Conservation (phyloP, 2,888 invertebrate genomes). For the Caradrina kadenii region DNA sequence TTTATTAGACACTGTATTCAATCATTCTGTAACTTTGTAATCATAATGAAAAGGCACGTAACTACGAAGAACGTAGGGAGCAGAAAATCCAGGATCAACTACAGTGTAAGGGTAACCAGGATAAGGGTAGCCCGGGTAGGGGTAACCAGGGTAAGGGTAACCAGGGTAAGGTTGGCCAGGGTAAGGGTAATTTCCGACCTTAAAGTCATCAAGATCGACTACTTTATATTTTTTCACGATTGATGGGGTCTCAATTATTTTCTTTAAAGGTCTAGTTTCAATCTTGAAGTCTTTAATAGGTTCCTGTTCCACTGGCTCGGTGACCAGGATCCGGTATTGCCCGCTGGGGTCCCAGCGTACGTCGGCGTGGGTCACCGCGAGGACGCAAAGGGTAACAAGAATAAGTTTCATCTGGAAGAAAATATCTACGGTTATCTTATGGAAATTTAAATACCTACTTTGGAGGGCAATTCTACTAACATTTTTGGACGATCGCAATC, state of each 20-base stretch:
- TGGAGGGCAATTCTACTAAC: no score
- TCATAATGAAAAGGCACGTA: conserved; percentile 10
- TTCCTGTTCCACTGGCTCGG: not conserved
- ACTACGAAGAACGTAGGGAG: not conserved
- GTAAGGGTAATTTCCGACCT: not conserved
- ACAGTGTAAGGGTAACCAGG: not conserved
- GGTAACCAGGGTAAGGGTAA: not conserved
- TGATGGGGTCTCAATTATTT: not conserved
- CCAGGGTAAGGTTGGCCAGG: not conserved
- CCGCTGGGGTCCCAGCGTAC: conserved; percentile 62
- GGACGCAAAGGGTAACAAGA: conserved; percentile 46
- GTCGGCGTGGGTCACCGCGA: conserved; percentile 56
- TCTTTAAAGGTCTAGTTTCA: not conserved
- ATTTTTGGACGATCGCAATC: no score
- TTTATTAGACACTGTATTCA: conserved; percentile 1
- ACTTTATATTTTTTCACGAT: conserved; percentile 5
- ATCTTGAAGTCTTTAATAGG: not conserved
- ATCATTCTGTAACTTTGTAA: conserved; percentile 6
- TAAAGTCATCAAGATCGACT: not conserved
- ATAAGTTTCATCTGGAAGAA: conserved; percentile 68
- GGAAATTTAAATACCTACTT: no score
- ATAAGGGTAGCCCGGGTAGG: not conserved
- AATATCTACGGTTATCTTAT: not conserved
- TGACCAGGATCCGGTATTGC: conserved; percentile 50
- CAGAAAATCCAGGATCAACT: not conserved